A percentile compares a stretch with the other conserved stretches of the same genome.
Conservation (phyloP, 2,888 invertebrate species). For the Rhagonycha lutea region DNA sequence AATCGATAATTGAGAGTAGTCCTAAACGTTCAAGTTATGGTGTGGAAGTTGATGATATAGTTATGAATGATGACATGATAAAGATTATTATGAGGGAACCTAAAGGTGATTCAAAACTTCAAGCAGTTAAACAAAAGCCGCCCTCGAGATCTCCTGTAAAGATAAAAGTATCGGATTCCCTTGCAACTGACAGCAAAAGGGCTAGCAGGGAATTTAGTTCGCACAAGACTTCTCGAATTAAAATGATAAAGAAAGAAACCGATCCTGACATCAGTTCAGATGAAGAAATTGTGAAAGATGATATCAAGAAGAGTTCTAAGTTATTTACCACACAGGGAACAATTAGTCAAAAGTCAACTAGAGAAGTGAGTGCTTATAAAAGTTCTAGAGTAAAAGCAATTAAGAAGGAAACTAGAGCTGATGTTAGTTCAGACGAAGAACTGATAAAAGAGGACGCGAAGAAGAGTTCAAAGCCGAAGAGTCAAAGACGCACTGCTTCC, state of each 20-base stretch:
- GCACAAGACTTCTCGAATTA: conserved; percentile 16
- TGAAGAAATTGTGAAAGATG: conserved; percentile 34
- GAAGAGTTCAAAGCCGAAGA: neutral
- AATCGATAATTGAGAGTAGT: conserved; percentile 42
- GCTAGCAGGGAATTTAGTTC: neutral
- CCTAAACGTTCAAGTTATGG: conserved; percentile 16
- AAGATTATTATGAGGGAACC: conserved; percentile 51
- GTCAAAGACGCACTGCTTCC: neutral
- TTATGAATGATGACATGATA: conserved; percentile 54
- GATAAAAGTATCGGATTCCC: neutral
- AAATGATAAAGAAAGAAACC: conserved; percentile 38
- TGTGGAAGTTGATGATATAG: conserved; percentile 46
- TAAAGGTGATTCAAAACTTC: conserved; percentile 16
- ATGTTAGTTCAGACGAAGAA: conserved; percentile 49
- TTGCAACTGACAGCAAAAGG: conserved; percentile 9
- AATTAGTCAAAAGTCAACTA: conserved; percentile 1
- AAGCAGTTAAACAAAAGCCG: neutral
- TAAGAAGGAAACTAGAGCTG: conserved; percentile 42
- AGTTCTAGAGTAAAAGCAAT: conserved; percentile 30
- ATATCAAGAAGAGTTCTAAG: conserved; percentile 24
- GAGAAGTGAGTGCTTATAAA: neutral
- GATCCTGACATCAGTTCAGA: conserved; percentile 52
- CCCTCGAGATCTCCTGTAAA: neutral
- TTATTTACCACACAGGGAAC: neutral
- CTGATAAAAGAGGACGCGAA: neutral